A percentile compares a stretch with the other conserved stretches of the same genome.
These are phyloP conservation scores for Papilio polytes DNA, from an alignment of 1,140 invertebrate species.

Conservation along the genomic window DNA sequence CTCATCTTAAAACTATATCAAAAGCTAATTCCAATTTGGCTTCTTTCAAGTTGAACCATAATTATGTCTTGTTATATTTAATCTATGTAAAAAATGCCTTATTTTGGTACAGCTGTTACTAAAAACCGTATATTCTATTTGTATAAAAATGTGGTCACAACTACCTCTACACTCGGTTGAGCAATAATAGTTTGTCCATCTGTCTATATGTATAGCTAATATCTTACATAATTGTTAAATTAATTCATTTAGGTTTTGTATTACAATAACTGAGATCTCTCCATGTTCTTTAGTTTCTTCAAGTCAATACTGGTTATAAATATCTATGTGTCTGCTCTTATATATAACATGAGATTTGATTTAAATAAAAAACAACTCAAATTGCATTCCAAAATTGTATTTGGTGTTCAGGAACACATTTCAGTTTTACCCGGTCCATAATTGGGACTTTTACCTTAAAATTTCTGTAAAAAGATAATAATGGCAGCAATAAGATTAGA, in stretches of 20 bases:
- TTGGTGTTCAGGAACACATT: too few relatives aligned
- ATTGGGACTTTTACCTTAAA: too few relatives aligned
- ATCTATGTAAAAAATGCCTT: conserved; percentile 76
- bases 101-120: conserved; percentile 77
- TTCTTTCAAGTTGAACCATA: conserved; percentile 83
- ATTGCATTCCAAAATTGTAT: too few relatives aligned
- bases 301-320: conserved; percentile 70
- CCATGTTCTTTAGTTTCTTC: conserved; percentile 69
- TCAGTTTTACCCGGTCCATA: too few relatives aligned
- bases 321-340: conserved; percentile 42
- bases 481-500: too few relatives aligned
- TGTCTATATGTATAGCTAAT: conserved; percentile 50
- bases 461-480: too few relatives aligned
- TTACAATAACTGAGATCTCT: conserved; percentile 75
- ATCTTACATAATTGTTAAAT: conserved; percentile 60
- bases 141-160: conserved; percentile 47
- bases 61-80: conserved; percentile 79
- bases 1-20: conserved; percentile 56
- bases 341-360: not conserved
- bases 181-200: conserved; percentile 41
- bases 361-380: not conserved
- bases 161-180: conserved; percentile 42
- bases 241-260: conserved; percentile 64
- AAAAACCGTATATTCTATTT: conserved; percentile 63
- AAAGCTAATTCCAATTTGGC: conserved; percentile 81